Evolutionary conservation across 2,888 invertebrate species (phyloP), one percentile per base, ranked within the genome.

Genomic region (Lasioglossum marginatum): DNA sequence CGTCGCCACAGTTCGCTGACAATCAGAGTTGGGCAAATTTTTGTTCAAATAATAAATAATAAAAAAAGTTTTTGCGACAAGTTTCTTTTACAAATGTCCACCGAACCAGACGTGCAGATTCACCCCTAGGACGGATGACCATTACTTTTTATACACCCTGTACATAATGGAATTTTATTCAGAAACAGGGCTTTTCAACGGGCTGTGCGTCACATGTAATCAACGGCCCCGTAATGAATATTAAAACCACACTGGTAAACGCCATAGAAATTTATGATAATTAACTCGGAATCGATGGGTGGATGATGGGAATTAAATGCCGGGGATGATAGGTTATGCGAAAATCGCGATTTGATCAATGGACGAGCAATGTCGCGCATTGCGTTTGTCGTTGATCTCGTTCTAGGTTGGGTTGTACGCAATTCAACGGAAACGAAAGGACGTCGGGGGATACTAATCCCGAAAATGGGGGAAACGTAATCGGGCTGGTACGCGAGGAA

Each of bases 351-450:
- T 19, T 52, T 77, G 77, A 81, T 72, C 77, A 75, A 81, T 75
- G 71, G 31, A 81, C 72, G 43, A 57, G 45, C 79, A n/a, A 27
- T 80, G 79, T 79, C 70, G 73, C 72, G 63, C 63, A 34, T 80
- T 86, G 80, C 45, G 80, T 43, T n/a, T 43, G 77, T 76, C 75
- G 81, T 76, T 86, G 81, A 76, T 77, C 80, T 57, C 74, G 37
- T 78, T 68, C 78, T 66, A 43, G 68, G 52, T 75, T 70, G 23
- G 23, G 31, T 66, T 71, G 40, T 34, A 37, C 40, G 70, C 60
- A 23, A 77, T 84, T 86, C 34, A 75, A 74, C 83, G 57, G 66
- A 74, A 73, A 74, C 83, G 45, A 68, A 82, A 73, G 57, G 63
- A 57, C 57, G 52, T 52, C 48, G 45, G 45, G 70, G 77, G 48